Conservation (phyloP, 1,140 invertebrate genomes). For the Calliphora vicina region DNA sequence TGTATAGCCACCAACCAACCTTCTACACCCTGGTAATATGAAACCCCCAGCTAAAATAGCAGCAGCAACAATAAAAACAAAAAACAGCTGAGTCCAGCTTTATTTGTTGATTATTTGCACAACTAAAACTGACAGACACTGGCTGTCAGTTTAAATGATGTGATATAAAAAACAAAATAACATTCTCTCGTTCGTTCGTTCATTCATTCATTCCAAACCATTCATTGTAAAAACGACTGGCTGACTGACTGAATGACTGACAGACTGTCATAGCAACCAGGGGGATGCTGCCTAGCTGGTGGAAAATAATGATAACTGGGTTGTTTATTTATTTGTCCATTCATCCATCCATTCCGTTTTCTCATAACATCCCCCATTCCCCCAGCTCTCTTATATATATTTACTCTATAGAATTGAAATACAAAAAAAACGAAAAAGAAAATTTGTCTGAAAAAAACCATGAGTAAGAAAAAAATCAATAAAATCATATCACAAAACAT, state of each 20-base stretch:
- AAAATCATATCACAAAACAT: neutral
- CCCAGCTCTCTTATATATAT: neutral
- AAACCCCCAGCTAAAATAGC: neutral
- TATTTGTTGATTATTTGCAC: slow-evolving; percentile 16
- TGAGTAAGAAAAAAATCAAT: neutral
- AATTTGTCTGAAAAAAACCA: neutral
- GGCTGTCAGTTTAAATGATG: neutral
- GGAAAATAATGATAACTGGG: no score
- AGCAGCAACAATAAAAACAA: neutral
- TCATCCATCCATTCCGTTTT: neutral
- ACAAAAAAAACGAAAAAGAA: neutral
- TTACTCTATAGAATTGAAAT: neutral
- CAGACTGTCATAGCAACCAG: neutral
- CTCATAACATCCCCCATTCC: neutral
- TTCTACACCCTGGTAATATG: no score
- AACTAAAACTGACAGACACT: slow-evolving; percentile 12
- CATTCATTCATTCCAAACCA: neutral
- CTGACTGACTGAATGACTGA: neutral
- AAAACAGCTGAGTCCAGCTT: neutral
- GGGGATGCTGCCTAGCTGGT: neutral
- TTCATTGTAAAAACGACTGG: neutral
- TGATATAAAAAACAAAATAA: neutral
- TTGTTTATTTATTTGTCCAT: neutral
- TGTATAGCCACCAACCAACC: no score
- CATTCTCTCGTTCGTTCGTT: no score